Percentiles rank a stretch among this genome's conserved stretches.
Conservation (phyloP, 2,888 invertebrate species). For the Ariolimax columbianus region DNA sequence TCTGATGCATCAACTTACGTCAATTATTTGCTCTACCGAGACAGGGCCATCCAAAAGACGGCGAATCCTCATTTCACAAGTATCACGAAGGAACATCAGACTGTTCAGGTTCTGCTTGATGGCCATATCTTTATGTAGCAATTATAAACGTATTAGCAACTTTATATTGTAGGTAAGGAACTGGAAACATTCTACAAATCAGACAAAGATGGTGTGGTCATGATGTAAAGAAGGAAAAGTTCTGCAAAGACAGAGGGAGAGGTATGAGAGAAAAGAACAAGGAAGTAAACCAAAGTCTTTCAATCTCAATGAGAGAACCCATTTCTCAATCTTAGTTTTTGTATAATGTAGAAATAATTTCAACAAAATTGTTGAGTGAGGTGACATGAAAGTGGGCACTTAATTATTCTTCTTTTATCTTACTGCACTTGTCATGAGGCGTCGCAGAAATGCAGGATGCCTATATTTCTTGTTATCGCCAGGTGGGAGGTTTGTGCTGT, state of each 20-base stretch:
- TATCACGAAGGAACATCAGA: constrained; percentile 87
- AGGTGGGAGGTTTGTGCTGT: no score
- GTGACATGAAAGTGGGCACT: no score
- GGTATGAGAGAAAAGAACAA: background rate
- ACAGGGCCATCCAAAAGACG: constrained; percentile 81
- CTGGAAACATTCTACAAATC: background rate
- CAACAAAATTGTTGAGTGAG: no score
- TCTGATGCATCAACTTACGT: constrained; percentile 60
- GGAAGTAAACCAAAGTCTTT: no score
- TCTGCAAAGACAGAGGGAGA: background rate
- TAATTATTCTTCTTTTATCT: no score
- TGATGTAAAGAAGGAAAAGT: background rate
- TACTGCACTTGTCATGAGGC: no score
- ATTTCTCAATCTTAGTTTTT: no score
- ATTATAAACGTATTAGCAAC: background rate
- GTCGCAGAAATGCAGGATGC: no score
- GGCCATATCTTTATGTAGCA: constrained; percentile 82
- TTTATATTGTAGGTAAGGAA: background rate
- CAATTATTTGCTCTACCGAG: constrained; percentile 63
- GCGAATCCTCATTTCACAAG: constrained; percentile 84
- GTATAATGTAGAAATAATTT: no score
- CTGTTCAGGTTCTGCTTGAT: constrained; percentile 93
- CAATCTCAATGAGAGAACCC: no score
- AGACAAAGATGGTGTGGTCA: background rate
- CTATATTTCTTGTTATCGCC: no score